phyloP scores from a whole-genome alignment of 2,888 invertebrate species.

The Nasonia oneida region DNA sequence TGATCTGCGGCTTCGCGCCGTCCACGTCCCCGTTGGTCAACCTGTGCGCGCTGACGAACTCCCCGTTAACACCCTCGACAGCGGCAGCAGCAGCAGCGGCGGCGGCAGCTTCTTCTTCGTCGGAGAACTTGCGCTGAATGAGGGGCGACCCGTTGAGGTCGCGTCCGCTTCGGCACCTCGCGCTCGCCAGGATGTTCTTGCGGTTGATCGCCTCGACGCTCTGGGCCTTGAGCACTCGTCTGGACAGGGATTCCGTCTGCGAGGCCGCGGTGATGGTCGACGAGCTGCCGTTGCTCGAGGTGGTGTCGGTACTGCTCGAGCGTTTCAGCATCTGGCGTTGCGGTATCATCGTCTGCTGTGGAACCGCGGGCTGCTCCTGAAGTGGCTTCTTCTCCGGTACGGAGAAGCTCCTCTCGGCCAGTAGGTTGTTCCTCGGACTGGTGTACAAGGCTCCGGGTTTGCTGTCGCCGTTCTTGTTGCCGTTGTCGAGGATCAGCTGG shows the following conservation, averaged over 20 bases:
- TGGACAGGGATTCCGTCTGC: constrained; percentile 81
- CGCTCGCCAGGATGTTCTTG: constrained; percentile 92
- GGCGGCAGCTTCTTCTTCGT: constrained; percentile 75
- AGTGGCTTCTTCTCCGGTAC: constrained; percentile 76
- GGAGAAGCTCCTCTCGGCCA: constrained; percentile 62
- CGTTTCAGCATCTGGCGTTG: constrained; percentile 82
- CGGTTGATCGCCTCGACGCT: constrained; percentile 92
- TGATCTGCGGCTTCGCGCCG: constrained; percentile 67
- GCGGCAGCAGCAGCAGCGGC: constrained; percentile 66
- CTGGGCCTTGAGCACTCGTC: constrained; percentile 87
- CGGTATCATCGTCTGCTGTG: constrained; percentile 65
- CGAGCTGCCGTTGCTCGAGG: constrained; percentile 86
- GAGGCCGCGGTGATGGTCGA: constrained; percentile 88
- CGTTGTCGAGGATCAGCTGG: constrained; percentile 79
- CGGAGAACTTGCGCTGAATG: constrained; percentile 85
- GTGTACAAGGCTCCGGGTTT: constrained; percentile 26
- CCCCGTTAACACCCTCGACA: constrained; percentile 56
- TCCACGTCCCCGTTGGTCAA: constrained; percentile 57
- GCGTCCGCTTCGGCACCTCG: constrained; percentile 90
- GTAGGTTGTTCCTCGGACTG: constrained; percentile 48
- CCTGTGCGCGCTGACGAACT: constrained; percentile 42
- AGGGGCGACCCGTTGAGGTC: constrained; percentile 88
- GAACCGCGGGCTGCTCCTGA: constrained; percentile 77
- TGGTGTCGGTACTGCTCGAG: constrained; percentile 87
- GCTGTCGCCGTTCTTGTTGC: constrained; percentile 63